Base-by-base conservation (phyloP, 2,113 vertebrate genomes). In the Anarrhichthys ocellatus region DNA sequence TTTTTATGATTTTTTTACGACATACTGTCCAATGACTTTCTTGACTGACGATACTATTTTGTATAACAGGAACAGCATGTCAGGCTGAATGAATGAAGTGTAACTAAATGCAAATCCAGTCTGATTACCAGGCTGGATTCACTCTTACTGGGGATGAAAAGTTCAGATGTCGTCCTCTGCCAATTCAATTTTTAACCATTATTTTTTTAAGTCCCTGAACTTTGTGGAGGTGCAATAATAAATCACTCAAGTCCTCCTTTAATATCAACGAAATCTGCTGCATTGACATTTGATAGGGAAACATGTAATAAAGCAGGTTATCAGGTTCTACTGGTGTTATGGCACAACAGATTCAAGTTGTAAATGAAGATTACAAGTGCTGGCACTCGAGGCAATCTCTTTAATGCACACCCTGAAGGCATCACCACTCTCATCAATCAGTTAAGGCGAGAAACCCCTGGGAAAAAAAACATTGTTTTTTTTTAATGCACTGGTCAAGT, bases 251-350 rank as follows among this genome's bases (percentile, higher is more conserved):
- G 13, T 15, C 18, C 1, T 54, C 10, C 10, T 67, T 73, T 59
- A 52, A 48, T 73, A 76, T 54, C 52, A 80, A 9, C 10, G 4
- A 40, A 56, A 66, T 54, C 58, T 71, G 75, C 34, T 62, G 42
- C 0, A 14, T 76, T 27, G 61, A 76, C 70, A 74, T 20, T 58
- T 73, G 0, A 67, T 75, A 56, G 70, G 22, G 20, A 2, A 7
- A 42, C 61, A 72, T 18, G 1, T 7, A 40, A 54, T 38, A 14
- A 50, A 29, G 13, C 20, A 15, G 24, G 61, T 50, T 68, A 78
- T 72, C 62, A 83, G n/a, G 5, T 20, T 32, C 34, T 18, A 34
- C 0, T 36, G 5, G 24, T 52, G n/a, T 27, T 44, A 56, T n/a
- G 15, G 9, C 17, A 65, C 5, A 1, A 48, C 50, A 18, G 9